These are phyloP conservation scores for Calameuta pallipes DNA, from an alignment of 2,888 invertebrate species.

Conservation along the genomic window DNA sequence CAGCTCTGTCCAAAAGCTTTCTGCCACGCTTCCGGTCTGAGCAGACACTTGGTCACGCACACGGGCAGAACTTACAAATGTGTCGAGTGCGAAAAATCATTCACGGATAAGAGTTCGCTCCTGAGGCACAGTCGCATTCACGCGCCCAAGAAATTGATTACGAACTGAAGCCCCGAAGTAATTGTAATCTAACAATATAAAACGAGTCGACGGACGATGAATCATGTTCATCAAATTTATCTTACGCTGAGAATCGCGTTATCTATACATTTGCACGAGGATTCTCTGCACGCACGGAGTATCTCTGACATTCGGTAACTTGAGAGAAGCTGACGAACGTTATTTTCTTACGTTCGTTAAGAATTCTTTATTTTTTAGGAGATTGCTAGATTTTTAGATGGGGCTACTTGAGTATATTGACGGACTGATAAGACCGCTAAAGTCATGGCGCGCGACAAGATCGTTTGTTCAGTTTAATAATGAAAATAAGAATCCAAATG, in stretches of 20 bases:
- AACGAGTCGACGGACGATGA: background rate
- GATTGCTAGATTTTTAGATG: background rate
- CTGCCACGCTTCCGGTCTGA: conserved; percentile 73
- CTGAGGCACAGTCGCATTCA: conserved; percentile 71
- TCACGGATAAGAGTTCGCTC: conserved; percentile 79
- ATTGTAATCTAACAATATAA: background rate
- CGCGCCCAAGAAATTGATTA: conserved; percentile 55
- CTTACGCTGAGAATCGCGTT: background rate
- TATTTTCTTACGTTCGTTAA: background rate
- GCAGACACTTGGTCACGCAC: conserved; percentile 76
- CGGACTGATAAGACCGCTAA: background rate
- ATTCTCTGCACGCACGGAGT: background rate
- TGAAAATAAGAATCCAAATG: background rate
- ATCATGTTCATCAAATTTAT: background rate
- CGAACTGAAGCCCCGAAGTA: background rate
- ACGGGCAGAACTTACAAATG: conserved; percentile 75
- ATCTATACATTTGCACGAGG: background rate
- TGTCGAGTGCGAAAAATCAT: conserved; percentile 74
- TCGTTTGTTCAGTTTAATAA: background rate
- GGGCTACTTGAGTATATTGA: background rate
- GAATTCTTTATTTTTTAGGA: background rate
- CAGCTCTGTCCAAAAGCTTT: conserved; percentile 75
- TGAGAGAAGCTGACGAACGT: background rate
- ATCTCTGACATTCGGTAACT: background rate
- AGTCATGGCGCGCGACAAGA: background rate